Evolutionary conservation across 2,113 vertebrate genomes (phyloP), one percentile per base, ranked within the genome.

Genomic region (Ceyx melanurus): DNA sequence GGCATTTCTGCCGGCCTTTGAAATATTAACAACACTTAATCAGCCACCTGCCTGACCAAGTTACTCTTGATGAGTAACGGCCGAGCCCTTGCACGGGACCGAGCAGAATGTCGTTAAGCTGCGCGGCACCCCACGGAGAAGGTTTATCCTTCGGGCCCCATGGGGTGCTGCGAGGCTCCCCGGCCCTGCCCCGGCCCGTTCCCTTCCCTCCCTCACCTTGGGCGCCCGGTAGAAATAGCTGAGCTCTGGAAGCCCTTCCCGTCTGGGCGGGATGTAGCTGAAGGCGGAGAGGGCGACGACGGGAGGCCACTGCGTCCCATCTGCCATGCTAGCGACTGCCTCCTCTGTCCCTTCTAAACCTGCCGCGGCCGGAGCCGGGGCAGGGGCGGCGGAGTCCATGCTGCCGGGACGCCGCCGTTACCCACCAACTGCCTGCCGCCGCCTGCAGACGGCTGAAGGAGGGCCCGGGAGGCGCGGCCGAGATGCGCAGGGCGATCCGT

Each of bases 221-320:
- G 43, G 11, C 54, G 18, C 37, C 35, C 92, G 92, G 75, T 19
- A 5, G 74, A 84, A 98, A 42, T 97, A 98, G 80, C 96, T 97
- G 88, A 94, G 94, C 86, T 97, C 97, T 17, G 96, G 71, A 22
- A 92, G 94, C 31, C 92, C 96, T 16, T 37, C 92, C 51, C 92
- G 97, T 8, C 93, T 53, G 35, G 91, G 43, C 4, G 97, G 97
- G 65, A 97, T 2, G 65, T 46, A 67, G 94, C 97, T 93, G 91
- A 97, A 97, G 68, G 94, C 67, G 1, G 97, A 96, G 62, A 75
- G 70, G 13, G 96, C 75, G 1, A 86, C 91, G 13, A 95, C 82
- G 13, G 51, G 95, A 25, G 31, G 66, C 46, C 21, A 46, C 8
- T 60, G 65, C 64, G 33, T 23, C 9, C 37, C 35, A 9, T 75